Percentiles rank a stretch among this genome's conserved stretches.
These are phyloP conservation scores for Desmodus rotundus DNA, from an alignment of 2,113 vertebrate species.

Conservation along the genomic window DNA sequence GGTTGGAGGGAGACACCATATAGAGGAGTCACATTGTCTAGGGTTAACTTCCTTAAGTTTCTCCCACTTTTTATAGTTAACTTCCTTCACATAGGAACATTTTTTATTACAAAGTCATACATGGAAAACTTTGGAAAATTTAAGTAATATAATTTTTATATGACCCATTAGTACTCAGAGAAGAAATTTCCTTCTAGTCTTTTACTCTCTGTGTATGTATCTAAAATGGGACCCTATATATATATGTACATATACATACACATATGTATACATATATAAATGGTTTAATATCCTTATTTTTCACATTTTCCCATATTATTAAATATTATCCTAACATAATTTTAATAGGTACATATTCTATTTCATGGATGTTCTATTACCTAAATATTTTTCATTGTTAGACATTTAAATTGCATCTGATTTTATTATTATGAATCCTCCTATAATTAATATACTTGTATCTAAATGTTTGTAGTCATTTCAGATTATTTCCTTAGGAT, in stretches of 20 bases:
- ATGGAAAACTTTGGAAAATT: constrained; percentile 11
- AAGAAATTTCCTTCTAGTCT: constrained; percentile 28
- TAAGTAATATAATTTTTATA: neutral
- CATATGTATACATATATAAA: neutral
- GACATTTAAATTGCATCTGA: neutral
- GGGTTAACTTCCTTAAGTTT: neutral
- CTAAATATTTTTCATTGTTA: constrained; percentile 6
- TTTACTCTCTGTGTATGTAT: neutral
- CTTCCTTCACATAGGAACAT: neutral
- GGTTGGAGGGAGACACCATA: neutral
- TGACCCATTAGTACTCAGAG: neutral
- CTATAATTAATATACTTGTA: neutral
- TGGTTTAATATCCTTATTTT: neutral
- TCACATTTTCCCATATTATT: neutral
- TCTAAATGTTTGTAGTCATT: neutral
- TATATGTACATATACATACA: neutral
- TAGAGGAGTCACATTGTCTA: neutral
- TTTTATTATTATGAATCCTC: constrained; percentile 8
- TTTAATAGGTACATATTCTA: neutral
- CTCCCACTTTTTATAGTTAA: neutral
- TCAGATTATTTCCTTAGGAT: neutral
- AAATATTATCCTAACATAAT: neutral
- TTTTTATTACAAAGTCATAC: neutral
- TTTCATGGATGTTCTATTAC: neutral
- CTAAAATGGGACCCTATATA: neutral